Percentiles rank a stretch among this genome's conserved stretches.
These are phyloP conservation scores for Seriola aureovittata DNA, from an alignment of 2,113 vertebrate species.

Conservation along the genomic window DNA sequence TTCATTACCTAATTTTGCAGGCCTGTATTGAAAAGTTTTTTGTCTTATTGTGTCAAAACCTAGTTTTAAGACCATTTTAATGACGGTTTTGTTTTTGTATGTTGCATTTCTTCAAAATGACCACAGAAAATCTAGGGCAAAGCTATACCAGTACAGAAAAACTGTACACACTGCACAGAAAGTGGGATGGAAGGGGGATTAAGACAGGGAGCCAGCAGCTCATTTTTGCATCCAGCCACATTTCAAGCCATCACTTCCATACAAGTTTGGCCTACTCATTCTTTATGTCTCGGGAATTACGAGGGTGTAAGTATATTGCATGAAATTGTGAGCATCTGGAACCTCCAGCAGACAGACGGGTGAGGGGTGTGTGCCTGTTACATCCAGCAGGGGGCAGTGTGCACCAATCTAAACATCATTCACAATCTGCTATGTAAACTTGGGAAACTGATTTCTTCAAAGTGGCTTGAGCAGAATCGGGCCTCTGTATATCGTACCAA, in stretches of 20 bases:
- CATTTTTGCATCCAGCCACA: no score
- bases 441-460: conserved; percentile 49
- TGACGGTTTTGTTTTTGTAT: no score
- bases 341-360: not conserved
- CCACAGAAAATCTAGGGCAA: not conserved
- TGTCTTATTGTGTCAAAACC: no score
- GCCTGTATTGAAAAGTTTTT: no score
- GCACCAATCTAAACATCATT: not conserved
- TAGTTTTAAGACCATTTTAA: no score
- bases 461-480: conserved; percentile 27
- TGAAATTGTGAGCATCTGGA: no score
- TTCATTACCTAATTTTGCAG: no score
- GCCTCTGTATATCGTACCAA: not conserved
- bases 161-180: not conserved
- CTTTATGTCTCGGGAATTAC: not conserved
- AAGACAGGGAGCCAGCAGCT: no score
- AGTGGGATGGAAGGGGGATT: no score
- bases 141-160: not conserved
- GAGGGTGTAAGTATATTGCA: not conserved
- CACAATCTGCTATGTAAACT: not conserved
- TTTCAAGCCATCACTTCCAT: no score
- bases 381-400: conserved; percentile 58
- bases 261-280: no score
- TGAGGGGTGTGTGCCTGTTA: not conserved
- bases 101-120: no score